These are phyloP conservation scores for Ivindomyrus marchei DNA, from an alignment of 2,113 vertebrate species.

Conservation along the genomic window DNA sequence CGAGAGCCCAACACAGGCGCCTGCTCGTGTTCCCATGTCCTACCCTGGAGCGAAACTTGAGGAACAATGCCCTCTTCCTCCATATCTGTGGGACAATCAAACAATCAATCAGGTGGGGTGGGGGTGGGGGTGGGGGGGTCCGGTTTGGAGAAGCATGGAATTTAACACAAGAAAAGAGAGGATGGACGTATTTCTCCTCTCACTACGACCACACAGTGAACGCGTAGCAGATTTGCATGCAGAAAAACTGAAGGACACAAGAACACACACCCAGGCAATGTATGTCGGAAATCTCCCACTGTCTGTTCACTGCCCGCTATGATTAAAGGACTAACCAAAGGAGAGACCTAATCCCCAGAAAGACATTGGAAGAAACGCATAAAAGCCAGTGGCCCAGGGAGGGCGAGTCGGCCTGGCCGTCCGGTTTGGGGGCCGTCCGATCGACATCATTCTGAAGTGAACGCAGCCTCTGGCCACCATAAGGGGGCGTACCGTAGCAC, in stretches of 20 bases:
- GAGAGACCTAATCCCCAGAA: background rate
- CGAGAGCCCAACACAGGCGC: background rate
- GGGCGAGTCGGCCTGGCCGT: background rate
- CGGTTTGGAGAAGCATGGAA: background rate
- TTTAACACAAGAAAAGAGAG: background rate
- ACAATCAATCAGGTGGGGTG: background rate
- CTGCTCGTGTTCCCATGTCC: slow-evolving; percentile 56
- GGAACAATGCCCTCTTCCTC: slow-evolving; percentile 62
- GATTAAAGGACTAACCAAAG: background rate
- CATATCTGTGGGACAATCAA: slow-evolving; percentile 57
- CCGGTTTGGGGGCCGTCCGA: background rate
- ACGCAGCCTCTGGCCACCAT: background rate
- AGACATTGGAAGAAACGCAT: background rate
- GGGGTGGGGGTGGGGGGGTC: background rate
- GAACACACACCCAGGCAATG: background rate
- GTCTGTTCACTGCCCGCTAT: background rate
- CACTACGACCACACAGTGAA: background rate
- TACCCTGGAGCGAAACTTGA: slow-evolving; percentile 69
- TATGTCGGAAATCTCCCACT: background rate
- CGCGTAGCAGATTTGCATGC: background rate
- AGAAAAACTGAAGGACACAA: background rate
- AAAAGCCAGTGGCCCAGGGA: background rate
- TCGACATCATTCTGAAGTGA: background rate
- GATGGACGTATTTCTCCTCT: background rate
- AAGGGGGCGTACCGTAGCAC: background rate